Percentiles rank a stretch among this genome's conserved stretches.
Evolutionary conservation across 2,113 vertebrate genomes (phyloP).

Genomic region (Tetrax tetrax): DNA sequence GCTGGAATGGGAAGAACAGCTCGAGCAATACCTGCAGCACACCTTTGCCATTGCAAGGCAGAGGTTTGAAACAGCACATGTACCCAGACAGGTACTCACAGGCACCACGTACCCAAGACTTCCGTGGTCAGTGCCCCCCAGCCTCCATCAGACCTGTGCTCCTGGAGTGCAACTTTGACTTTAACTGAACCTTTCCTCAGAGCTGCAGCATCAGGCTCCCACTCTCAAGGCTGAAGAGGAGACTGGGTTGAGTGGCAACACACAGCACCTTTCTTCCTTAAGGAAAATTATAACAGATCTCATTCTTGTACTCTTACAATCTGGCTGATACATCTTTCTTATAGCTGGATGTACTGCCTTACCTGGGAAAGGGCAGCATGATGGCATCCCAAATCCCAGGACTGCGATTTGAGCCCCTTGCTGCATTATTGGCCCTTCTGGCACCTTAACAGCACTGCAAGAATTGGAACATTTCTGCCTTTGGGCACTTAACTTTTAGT

Average conservation of each 20-base stretch:
- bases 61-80: fast-evolving
- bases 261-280: background rate
- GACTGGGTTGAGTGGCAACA: background rate
- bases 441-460: background rate
- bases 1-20: background rate
- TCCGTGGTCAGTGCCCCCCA: background rate
- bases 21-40: fast-evolving
- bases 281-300: fast-evolving
- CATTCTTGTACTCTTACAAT: background rate
- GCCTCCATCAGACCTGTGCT: fast-evolving
- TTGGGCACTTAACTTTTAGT: background rate
- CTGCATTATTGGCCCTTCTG: background rate
- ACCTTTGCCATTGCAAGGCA: background rate
- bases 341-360: background rate
- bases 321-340: background rate
- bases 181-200: background rate
- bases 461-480: background rate
- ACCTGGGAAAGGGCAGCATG: background rate
- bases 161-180: fast-evolving
- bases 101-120: fast-evolving
- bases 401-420: background rate
- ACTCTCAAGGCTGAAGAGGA: background rate
- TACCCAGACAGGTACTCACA: background rate
- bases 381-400: background rate
- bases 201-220: background rate